Conservation (phyloP, 2,888 invertebrate species). For the Leucophenga maculata region DNA sequence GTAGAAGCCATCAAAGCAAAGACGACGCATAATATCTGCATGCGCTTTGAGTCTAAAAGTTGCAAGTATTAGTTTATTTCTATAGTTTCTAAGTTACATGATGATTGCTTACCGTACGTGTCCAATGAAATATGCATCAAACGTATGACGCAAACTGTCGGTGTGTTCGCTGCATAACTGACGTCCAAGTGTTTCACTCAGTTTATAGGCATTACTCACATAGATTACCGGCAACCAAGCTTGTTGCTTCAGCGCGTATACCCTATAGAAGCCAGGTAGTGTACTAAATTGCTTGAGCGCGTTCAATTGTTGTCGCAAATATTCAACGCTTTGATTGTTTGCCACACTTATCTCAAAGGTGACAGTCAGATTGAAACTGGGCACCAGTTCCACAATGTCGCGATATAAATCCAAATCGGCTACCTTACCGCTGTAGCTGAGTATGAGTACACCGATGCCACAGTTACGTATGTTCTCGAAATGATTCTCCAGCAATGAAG, state of each 20-base stretch:
- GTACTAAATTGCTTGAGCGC: slow-evolving; percentile 49
- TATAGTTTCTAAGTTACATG: background rate
- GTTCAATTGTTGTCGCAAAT: slow-evolving; percentile 73
- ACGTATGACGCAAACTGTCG: slow-evolving; percentile 72
- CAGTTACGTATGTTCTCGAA: slow-evolving; percentile 76
- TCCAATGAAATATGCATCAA: slow-evolving; percentile 77
- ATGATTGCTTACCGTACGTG: slow-evolving; percentile 67
- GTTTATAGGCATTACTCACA: slow-evolving; percentile 78
- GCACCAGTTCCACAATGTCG: slow-evolving; percentile 72
- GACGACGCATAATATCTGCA: slow-evolving; percentile 74
- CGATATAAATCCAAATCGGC: slow-evolving; percentile 66
- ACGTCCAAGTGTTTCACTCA: slow-evolving; percentile 68
- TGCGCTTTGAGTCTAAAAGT: slow-evolving; percentile 70
- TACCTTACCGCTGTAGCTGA: slow-evolving; percentile 73
- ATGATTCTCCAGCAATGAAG: slow-evolving; percentile 74
- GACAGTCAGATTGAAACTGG: slow-evolving; percentile 74
- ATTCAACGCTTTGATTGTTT: slow-evolving; percentile 73
- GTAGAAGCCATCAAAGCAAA: slow-evolving; percentile 77
- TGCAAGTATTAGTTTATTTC: background rate
- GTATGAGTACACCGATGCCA: slow-evolving; percentile 76
- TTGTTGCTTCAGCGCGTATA: slow-evolving; percentile 65
- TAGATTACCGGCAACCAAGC: slow-evolving; percentile 76
- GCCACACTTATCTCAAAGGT: slow-evolving; percentile 78
- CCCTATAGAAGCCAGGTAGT: slow-evolving; percentile 66
- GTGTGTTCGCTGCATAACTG: slow-evolving; percentile 55